Conservation (phyloP, 2,113 vertebrate genomes). For the Rhabdomys dilectus region DNA sequence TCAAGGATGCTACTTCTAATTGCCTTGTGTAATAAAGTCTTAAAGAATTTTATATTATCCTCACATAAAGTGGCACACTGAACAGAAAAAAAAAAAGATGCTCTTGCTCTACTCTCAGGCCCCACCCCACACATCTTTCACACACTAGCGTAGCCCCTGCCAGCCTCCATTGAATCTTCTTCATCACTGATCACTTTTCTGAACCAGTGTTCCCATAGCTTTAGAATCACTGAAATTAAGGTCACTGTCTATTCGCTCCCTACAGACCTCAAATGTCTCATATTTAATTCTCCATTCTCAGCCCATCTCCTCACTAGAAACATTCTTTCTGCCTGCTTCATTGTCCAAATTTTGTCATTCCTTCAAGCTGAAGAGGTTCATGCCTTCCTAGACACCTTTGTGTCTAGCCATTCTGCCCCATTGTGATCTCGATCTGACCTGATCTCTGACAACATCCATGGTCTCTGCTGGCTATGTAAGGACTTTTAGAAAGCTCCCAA, state of each 20-base stretch:
- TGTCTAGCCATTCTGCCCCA: no score
- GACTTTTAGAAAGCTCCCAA: background rate
- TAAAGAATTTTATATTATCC: slow-evolving; percentile 1
- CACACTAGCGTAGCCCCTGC: background rate
- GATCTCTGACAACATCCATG: background rate
- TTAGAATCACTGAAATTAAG: background rate
- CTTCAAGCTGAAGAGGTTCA: background rate
- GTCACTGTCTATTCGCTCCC: background rate
- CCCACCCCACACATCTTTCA: background rate
- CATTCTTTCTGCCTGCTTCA: background rate
- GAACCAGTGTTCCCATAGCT: background rate
- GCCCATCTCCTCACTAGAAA: background rate
- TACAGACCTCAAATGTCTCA: background rate
- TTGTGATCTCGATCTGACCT: background rate
- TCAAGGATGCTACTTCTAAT: slow-evolving; percentile 10
- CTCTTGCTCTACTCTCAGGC: background rate
- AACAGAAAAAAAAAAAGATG: background rate
- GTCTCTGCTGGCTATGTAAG: background rate
- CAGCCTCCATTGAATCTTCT: background rate
- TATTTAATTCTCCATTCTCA: background rate
- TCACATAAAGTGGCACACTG: background rate
- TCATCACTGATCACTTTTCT: background rate
- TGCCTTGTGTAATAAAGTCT: background rate
- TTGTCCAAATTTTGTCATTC: background rate
- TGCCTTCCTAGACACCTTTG: background rate